phyloP scores from a whole-genome alignment of 2,113 vertebrate genomes.

The Halcyon malimbica region DNA sequence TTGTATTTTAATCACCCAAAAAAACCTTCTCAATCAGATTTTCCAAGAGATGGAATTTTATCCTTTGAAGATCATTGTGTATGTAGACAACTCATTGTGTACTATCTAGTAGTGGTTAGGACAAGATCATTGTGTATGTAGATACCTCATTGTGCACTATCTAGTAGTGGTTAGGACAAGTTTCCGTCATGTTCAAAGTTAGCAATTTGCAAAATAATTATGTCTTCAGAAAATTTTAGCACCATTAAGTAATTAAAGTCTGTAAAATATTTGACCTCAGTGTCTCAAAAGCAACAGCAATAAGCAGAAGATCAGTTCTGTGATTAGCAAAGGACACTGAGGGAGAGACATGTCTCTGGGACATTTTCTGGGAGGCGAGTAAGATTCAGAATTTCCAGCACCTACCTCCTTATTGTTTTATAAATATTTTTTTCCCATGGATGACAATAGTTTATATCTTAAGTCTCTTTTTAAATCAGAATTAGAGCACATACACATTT shows the following conservation, averaged over 20 bases:
- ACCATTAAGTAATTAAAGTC: not conserved
- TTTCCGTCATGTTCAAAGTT: not conserved
- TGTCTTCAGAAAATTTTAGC: not conserved
- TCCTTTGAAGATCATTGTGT: not conserved
- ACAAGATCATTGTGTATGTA: not conserved
- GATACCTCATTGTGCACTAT: no score
- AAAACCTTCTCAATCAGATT: not conserved
- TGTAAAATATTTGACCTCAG: not conserved
- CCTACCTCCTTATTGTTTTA: not conserved
- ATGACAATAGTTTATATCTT: not conserved
- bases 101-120: no score
- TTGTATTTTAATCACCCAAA: not conserved
- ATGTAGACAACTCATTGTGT: no score
- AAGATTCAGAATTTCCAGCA: not conserved
- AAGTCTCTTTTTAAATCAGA: not conserved
- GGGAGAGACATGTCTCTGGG: not conserved
- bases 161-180: no score
- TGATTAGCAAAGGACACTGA: not conserved
- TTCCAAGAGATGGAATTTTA: not conserved
- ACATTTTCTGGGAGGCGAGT: not conserved
- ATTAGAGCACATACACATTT: not conserved
- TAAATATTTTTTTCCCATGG: not conserved
- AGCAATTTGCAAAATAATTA: not conserved
- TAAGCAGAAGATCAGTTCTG: not conserved
- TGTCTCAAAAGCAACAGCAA: not conserved